A percentile compares a stretch with the other conserved stretches of the same genome.
phyloP scores from a whole-genome alignment of 2,113 vertebrate genomes.

The Marmota monax region DNA sequence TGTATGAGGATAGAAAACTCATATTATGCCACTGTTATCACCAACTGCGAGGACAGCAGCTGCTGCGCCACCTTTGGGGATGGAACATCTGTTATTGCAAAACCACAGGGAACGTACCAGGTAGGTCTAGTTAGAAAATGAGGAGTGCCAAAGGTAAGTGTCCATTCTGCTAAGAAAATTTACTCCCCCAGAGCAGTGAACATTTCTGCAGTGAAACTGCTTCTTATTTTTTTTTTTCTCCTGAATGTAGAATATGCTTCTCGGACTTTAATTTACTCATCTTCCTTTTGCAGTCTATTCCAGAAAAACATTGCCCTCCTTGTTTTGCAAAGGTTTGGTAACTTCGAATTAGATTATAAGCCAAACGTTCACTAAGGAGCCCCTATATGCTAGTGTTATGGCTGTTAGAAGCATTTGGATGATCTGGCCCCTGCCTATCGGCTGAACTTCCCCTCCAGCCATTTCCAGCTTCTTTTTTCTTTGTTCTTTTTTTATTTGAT shows the following conservation, averaged over 20 bases:
- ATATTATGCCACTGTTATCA: slow-evolving; percentile 90
- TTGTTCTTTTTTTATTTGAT: too few species aligned
- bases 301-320: too few species aligned
- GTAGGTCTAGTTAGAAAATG: slow-evolving; percentile 80
- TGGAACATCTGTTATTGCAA: slow-evolving; percentile 92
- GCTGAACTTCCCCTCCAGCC: background rate
- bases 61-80: slow-evolving; percentile 92
- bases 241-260: background rate
- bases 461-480: too few species aligned
- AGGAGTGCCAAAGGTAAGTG: background rate
- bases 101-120: slow-evolving; percentile 91
- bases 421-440: background rate
- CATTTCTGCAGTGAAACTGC: fast-evolving
- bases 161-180: background rate
- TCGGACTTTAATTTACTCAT: background rate
- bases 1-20: slow-evolving; percentile 90
- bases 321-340: background rate
- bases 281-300: background rate
- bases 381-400: background rate
- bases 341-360: background rate
- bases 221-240: background rate
- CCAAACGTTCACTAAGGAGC: background rate
- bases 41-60: slow-evolving; percentile 88
- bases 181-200: background rate
- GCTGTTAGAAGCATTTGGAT: background rate